Base-by-base conservation (phyloP, 2,888 invertebrate species). In the Pyrrhosoma nymphula region DNA sequence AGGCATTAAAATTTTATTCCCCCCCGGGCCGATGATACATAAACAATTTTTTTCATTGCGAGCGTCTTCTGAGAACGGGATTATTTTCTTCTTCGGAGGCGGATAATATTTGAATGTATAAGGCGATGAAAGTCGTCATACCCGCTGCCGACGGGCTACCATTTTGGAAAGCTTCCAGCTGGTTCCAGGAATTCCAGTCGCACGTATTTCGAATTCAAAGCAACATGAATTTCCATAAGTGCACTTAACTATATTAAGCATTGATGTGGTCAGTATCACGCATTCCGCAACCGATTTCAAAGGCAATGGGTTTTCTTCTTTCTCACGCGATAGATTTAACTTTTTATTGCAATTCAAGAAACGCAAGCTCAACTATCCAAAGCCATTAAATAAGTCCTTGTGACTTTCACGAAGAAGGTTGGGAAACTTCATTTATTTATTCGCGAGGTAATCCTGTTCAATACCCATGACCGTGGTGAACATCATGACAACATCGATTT, bases 21-120 rank as follows among this genome's bases (percentile, higher is more conserved):
- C 82, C 2, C 12, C 16, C n/a, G n/a, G 10, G 0, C 0, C 82
- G 0, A 30, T 82, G 82, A 82, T 16, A 82, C 69, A 82, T 35
- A 16, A 35, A 82, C 35, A 35, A 35, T 30, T 82, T 82, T 82
- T 82, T 82, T 12, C 60, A 60, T 60, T 14, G 35, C 82, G 35
- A 16, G 14, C 35, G 30, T 82, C 82, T 82, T 82, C 82, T 35
- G 16, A 82, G 82, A 82, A 82, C 26, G 35, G n/a, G 35, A 35
- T 75, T 75, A n/a, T n/a, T n/a, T n/a, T n/a, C n/a, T n/a, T n/a
- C n/a, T 75, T 82, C 82, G 12, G 14, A 14, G 30, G 82, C 6
- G 82, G 30, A 82, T 82, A 26, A 30, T 82, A 82, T 82, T 82
- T 82, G 82, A 82, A 82, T 82, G 82, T 82, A 82, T 82, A 82